Evolutionary conservation across 2,113 vertebrate species (phyloP).

Genomic region (Mohoua ochrocephala): DNA sequence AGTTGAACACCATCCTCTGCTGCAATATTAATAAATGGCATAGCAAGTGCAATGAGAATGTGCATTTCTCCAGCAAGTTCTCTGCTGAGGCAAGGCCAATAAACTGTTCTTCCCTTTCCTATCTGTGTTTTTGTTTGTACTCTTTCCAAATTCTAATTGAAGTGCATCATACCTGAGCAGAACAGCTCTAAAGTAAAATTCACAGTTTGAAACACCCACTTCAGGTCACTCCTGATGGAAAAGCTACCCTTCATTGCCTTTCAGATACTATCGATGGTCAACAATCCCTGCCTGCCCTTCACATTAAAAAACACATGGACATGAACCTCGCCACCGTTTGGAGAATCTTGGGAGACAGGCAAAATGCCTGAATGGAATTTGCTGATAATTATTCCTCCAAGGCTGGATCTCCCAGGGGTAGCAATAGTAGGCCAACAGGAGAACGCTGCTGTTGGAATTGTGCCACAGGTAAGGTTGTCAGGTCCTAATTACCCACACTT

Average conservation of each 20-base stretch:
- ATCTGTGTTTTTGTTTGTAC: neutral
- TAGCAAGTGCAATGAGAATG: neutral
- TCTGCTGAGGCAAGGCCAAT: neutral
- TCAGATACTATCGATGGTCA: neutral
- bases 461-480: neutral
- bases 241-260: neutral
- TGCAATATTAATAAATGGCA: constrained; percentile 30
- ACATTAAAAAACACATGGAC: neutral
- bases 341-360: neutral
- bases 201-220: neutral
- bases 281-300: neutral
- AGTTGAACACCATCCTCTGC: neutral
- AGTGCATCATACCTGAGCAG: neutral
- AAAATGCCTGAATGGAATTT: neutral
- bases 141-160: neutral
- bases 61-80: neutral
- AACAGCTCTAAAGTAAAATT: neutral
- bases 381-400: neutral
- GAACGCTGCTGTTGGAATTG: neutral
- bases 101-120: neutral
- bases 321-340: neutral
- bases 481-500: neutral
- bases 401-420: neutral
- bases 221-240: neutral
- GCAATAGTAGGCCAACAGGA: neutral